A percentile compares a stretch with the other conserved stretches of the same genome.
These are phyloP conservation scores for Synanthedon andrenaeformis DNA, from an alignment of 2,888 invertebrate genomes.

Conservation along the genomic window DNA sequence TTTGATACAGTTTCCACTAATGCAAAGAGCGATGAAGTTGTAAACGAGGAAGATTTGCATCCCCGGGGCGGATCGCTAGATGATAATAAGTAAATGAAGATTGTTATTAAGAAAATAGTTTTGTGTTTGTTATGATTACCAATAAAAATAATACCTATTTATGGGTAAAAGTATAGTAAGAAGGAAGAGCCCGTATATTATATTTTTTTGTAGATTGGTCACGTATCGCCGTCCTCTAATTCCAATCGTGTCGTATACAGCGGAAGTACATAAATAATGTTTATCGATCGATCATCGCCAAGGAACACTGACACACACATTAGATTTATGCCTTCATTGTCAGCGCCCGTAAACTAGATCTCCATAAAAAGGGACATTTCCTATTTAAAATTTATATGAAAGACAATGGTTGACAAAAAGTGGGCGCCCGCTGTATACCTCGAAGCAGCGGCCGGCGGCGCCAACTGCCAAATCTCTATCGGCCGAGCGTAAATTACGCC, in stretches of 20 bases:
- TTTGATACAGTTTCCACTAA: no score
- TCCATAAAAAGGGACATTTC: slow-evolving; percentile 70
- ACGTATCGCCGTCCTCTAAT: no score
- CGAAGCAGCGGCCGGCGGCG: slow-evolving; percentile 40
- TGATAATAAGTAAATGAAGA: no score
- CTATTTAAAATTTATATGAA: slow-evolving; percentile 70
- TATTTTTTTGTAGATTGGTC: no score
- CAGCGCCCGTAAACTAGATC: slow-evolving; percentile 68
- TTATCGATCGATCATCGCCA: slow-evolving; percentile 68
- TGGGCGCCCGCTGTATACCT: slow-evolving; percentile 54
- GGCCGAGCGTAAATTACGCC: slow-evolving; percentile 69
- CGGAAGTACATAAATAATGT: slow-evolving; percentile 69
- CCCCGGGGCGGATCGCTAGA: no score
- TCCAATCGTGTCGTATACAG: slow-evolving; percentile 36
- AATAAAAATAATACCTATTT: no score
- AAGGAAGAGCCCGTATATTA: no score
- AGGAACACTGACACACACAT: slow-evolving; percentile 53
- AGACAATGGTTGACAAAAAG: slow-evolving; percentile 70
- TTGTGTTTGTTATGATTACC: no score
- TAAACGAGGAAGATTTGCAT: no score
- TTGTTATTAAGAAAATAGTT: no score
- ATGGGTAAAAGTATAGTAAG: no score
- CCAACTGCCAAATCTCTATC: slow-evolving; percentile 71
- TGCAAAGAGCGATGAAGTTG: no score
- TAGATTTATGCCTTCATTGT: slow-evolving; percentile 70